Conservation (phyloP, 1,140 invertebrate species). For the Pantala flavescens region DNA sequence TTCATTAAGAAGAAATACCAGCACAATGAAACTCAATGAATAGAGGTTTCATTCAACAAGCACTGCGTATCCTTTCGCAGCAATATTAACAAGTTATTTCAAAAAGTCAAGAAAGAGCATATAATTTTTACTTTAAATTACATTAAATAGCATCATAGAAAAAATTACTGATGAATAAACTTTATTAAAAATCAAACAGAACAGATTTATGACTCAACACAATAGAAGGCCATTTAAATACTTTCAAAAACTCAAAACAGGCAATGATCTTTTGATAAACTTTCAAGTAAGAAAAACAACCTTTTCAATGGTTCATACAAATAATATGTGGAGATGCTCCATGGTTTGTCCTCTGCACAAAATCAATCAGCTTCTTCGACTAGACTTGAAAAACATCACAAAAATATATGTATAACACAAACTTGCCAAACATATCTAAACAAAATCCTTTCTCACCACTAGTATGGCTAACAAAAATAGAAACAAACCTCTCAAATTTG, state of each 20-base stretch:
- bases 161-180: too few relatives aligned
- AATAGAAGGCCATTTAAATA: background rate
- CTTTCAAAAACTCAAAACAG: background rate
- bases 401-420: conserved; percentile 1
- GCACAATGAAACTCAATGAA: too few relatives aligned
- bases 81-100: too few relatives aligned
- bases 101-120: too few relatives aligned
- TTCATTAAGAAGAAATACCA: too few relatives aligned
- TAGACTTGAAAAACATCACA: conserved; percentile 7
- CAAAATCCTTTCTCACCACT: conserved; percentile 1
- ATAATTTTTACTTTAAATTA: too few relatives aligned
- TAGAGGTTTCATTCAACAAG: too few relatives aligned
- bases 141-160: too few relatives aligned
- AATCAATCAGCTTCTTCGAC: background rate
- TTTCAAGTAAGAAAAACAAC: background rate
- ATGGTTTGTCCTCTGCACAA: background rate
- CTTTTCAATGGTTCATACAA: background rate
- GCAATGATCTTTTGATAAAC: background rate
- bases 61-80: too few relatives aligned
- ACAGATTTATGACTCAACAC: too few relatives aligned
- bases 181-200: too few relatives aligned
- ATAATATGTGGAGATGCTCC: background rate
- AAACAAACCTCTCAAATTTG: conserved; percentile 8
- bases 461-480: background rate
- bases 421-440: background rate